Percentiles rank a stretch among this genome's conserved stretches.
These are phyloP conservation scores for Paracanthobrama guichenoti DNA, from an alignment of 2,113 vertebrate genomes.

Conservation along the genomic window DNA sequence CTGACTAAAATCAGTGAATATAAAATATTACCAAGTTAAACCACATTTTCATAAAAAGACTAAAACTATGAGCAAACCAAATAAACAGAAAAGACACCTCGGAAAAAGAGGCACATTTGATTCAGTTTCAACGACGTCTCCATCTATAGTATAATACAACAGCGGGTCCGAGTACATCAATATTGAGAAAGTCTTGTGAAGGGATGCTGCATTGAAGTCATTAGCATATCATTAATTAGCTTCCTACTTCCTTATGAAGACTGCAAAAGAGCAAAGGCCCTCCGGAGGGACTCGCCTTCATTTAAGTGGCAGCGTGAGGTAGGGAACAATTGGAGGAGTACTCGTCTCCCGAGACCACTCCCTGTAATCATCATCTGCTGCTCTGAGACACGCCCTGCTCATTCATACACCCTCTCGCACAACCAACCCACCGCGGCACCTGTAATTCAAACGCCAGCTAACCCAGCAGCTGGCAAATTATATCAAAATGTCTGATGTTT, in stretches of 20 bases:
- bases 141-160: slow-evolving; percentile 39
- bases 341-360: slow-evolving; percentile 46
- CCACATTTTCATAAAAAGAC: background rate
- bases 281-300: slow-evolving; percentile 55
- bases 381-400: slow-evolving; percentile 36
- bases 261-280: slow-evolving; percentile 54
- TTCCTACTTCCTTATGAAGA: slow-evolving; percentile 53
- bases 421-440: slow-evolving; percentile 13
- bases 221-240: slow-evolving; percentile 64
- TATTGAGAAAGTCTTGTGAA: slow-evolving; percentile 43
- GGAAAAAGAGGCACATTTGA: background rate
- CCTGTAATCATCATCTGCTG: slow-evolving; percentile 48
- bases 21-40: background rate
- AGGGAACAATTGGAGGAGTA: slow-evolving; percentile 45
- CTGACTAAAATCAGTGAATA: background rate
- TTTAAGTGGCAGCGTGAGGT: slow-evolving; percentile 50
- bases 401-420: slow-evolving; percentile 2
- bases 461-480: slow-evolving; percentile 45
- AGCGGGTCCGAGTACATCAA: slow-evolving; percentile 37
- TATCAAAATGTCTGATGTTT: slow-evolving; percentile 35
- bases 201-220: slow-evolving; percentile 48
- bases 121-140: slow-evolving; percentile 15
- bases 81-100: background rate
- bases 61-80: background rate
- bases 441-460: slow-evolving; percentile 33